A percentile compares a stretch with the other conserved stretches of the same genome.
phyloP scores from a whole-genome alignment of 2,113 vertebrate genomes.

The Micronisus gabar region DNA sequence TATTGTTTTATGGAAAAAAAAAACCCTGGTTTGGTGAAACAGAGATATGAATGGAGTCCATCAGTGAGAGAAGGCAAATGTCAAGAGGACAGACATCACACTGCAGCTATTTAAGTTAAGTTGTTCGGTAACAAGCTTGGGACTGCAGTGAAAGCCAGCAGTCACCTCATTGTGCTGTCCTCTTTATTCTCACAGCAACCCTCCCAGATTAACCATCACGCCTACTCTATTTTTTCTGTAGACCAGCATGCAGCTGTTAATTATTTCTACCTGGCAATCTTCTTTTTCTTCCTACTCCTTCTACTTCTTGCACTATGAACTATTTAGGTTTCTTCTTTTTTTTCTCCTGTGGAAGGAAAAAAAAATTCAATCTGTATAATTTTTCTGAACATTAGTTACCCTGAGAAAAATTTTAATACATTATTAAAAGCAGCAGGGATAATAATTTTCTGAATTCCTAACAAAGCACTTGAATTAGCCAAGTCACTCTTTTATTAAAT shows the following conservation, averaged over 20 bases:
- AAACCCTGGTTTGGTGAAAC: background rate
- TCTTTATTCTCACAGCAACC: background rate
- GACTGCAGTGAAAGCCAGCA: background rate
- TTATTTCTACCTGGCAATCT: background rate
- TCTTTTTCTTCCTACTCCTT: background rate
- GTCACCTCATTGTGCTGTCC: background rate
- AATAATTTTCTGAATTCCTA: background rate
- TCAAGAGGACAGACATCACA: background rate
- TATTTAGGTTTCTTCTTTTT: background rate
- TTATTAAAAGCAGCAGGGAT: background rate
- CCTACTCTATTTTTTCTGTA: background rate
- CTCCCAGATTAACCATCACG: background rate
- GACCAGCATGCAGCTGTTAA: background rate
- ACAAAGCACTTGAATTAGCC: background rate
- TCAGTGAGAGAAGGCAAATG: background rate
- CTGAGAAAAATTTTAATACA: background rate
- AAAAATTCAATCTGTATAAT: background rate
- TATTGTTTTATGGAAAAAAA: conserved; percentile 20
- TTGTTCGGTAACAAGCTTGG: background rate
- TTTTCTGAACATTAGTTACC: background rate
- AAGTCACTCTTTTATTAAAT: background rate
- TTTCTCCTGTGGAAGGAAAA: background rate
- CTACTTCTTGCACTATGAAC: background rate
- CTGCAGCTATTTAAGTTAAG: background rate
- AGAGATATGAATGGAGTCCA: background rate